Conservation (phyloP, 1,140 invertebrate genomes). For the Geopemphigus sp. region DNA sequence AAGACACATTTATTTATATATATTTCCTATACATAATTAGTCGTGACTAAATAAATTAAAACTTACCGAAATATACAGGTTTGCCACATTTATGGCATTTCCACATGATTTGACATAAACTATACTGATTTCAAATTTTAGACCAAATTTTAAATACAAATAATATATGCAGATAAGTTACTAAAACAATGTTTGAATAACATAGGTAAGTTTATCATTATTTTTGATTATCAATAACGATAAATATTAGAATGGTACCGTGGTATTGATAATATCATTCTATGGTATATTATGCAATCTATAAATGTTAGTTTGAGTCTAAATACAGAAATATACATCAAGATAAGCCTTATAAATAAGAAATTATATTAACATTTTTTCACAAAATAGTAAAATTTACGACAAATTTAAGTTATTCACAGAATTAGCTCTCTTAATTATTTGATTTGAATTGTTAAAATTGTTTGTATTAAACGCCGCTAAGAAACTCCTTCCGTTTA, state of each 20-base stretch:
- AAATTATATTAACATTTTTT: too few relatives aligned
- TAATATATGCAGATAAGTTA: background rate
- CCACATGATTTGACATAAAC: conserved; percentile 63
- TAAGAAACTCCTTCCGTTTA: too few relatives aligned
- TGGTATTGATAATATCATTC: too few relatives aligned
- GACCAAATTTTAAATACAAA: background rate
- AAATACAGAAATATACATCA: too few relatives aligned
- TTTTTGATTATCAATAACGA: background rate
- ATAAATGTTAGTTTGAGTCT: too few relatives aligned
- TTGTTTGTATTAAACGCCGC: too few relatives aligned
- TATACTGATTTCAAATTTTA: background rate
- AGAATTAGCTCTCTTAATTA: too few relatives aligned
- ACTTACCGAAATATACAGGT: conserved; percentile 79
- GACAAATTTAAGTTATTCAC: too few relatives aligned
- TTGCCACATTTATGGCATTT: conserved; percentile 84
- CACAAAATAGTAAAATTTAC: too few relatives aligned
- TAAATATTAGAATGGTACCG: background rate
- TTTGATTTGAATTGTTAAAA: too few relatives aligned
- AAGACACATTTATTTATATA: conserved; percentile 51
- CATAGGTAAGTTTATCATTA: background rate
- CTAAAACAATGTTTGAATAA: background rate
- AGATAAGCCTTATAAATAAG: too few relatives aligned
- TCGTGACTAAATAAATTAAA: conserved; percentile 19
- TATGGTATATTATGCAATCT: too few relatives aligned
- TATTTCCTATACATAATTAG: background rate